These are phyloP conservation scores for Fragum whitleyi DNA, from an alignment of 2,888 invertebrate species.

Conservation along the genomic window DNA sequence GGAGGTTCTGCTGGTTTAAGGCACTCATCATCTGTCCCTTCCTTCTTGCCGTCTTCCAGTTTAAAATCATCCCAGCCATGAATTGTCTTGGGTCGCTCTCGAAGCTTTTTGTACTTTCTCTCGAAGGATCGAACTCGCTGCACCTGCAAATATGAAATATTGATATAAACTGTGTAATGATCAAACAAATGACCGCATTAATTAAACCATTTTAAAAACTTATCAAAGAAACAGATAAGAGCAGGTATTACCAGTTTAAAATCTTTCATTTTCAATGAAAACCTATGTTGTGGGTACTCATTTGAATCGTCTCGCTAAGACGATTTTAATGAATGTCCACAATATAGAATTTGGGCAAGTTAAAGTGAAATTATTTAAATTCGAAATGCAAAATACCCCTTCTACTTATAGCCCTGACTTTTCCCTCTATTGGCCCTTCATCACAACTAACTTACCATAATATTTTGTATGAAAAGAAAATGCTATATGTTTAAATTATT, in stretches of 20 bases:
- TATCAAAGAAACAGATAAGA: neutral
- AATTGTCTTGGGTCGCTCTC: conserved; percentile 75
- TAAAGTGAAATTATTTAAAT: neutral
- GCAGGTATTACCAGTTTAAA: too few relatives aligned
- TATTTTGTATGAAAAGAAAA: too few relatives aligned
- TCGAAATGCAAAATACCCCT: neutral
- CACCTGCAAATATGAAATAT: conserved; percentile 58
- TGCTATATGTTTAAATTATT: too few relatives aligned
- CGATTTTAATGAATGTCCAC: too few relatives aligned
- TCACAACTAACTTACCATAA: too few relatives aligned
- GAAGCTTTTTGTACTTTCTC: conserved; percentile 75
- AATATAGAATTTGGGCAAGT: too few relatives aligned
- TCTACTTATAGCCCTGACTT: too few relatives aligned
- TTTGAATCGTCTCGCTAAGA: too few relatives aligned
- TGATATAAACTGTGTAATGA: conserved; percentile 1
- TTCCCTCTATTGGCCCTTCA: too few relatives aligned
- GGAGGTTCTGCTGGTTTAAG: conserved; percentile 87
- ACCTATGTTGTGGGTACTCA: too few relatives aligned
- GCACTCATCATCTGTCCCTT: conserved; percentile 62
- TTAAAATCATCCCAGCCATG: conserved; percentile 70
- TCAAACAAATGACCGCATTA: conserved; percentile 4
- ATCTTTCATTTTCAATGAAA: too few relatives aligned
- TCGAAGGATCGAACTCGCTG: conserved; percentile 71
- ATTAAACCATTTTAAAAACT: neutral
- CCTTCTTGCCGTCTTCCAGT: conserved; percentile 50